Percentiles rank a stretch among this genome's conserved stretches.
These are phyloP conservation scores for Corythoichthys haematopterus DNA, from an alignment of 2,113 vertebrate genomes.

Conservation along the genomic window DNA sequence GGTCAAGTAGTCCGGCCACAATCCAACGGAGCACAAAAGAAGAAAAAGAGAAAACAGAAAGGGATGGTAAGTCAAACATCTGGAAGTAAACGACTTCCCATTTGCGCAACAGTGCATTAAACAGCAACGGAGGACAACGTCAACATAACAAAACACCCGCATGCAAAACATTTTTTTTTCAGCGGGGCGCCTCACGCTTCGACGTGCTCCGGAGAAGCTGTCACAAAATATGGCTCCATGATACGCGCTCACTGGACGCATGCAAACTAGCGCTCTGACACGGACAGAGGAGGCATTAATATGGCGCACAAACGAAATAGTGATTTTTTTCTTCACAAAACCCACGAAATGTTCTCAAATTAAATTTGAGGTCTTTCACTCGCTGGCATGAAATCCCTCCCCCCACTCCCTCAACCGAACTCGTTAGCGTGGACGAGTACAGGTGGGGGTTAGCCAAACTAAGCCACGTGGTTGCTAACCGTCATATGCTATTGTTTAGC, in stretches of 20 bases:
- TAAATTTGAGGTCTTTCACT: too few species aligned
- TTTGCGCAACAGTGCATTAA: background rate
- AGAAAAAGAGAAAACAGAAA: background rate
- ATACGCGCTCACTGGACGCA: background rate
- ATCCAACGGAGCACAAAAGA: constrained; percentile 25
- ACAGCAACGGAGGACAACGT: background rate
- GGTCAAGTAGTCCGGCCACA: constrained; percentile 24
- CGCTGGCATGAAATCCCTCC: too few species aligned
- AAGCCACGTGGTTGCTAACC: too few species aligned
- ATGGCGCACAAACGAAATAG: too few species aligned
- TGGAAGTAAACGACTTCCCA: background rate
- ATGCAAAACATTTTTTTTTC: background rate
- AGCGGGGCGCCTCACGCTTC: background rate
- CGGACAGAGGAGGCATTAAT: background rate
- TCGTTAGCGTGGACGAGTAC: too few species aligned
- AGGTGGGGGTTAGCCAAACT: too few species aligned
- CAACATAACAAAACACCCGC: background rate
- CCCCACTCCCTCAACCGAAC: too few species aligned
- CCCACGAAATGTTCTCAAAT: too few species aligned
- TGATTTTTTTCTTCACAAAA: too few species aligned
- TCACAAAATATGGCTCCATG: background rate
- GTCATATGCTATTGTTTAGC: too few species aligned
- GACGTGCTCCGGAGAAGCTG: background rate
- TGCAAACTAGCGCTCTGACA: background rate
- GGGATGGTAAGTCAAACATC: background rate